A percentile compares a stretch with the other conserved stretches of the same genome.
These are phyloP conservation scores for Phaedon cochleariae DNA, from an alignment of 2,888 invertebrate genomes.

Conservation along the genomic window DNA sequence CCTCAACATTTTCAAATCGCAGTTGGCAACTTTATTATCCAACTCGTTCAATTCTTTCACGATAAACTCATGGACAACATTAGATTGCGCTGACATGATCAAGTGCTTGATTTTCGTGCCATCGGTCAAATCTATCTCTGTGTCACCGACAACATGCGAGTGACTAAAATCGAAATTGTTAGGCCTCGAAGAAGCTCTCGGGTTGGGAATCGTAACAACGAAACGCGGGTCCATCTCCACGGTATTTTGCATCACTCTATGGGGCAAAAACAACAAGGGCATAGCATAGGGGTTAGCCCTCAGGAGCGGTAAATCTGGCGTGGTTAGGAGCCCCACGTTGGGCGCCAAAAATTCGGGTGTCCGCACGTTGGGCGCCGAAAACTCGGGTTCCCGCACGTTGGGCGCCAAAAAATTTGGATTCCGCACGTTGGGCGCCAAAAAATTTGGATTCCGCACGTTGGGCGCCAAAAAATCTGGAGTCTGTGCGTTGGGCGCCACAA, in stretches of 20 bases:
- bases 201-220: neutral
- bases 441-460: neutral
- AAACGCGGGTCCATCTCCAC: too few species aligned
- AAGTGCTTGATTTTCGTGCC: slow-evolving; percentile 21
- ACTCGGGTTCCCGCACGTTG: neutral
- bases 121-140: slow-evolving; percentile 19
- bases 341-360: too few species aligned
- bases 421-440: neutral
- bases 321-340: too few species aligned
- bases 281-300: too few species aligned
- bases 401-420: too few species aligned
- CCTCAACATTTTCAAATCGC: slow-evolving; percentile 16
- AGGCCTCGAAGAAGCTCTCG: neutral
- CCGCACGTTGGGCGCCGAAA: too few species aligned
- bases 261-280: too few species aligned
- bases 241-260: too few species aligned
- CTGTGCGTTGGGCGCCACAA: neutral
- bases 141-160: neutral
- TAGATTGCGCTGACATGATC: slow-evolving; percentile 2
- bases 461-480: neutral
- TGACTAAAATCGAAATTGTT: neutral
- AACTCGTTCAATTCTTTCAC: slow-evolving; percentile 25
- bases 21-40: slow-evolving; percentile 4
- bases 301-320: too few species aligned
- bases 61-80: slow-evolving; percentile 27